phyloP scores from a whole-genome alignment of 2,888 invertebrate species.

The Pammene fasciana region DNA sequence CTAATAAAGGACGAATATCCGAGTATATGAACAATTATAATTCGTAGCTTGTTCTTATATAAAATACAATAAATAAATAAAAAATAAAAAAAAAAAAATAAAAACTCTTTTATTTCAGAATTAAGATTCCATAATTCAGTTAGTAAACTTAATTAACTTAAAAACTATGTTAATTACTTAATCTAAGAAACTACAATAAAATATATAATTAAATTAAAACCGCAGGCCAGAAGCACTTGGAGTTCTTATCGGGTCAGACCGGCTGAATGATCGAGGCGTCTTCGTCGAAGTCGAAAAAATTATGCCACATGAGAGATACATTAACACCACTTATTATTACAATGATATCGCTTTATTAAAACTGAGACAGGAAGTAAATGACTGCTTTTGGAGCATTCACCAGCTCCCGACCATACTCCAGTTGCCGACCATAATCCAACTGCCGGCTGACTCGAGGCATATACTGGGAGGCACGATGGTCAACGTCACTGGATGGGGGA shows the following conservation, averaged over 20 bases:
- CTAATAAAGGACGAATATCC: too few species aligned
- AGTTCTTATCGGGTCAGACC: constrained; percentile 6
- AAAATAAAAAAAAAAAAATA: too few species aligned
- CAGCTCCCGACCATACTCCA: neutral
- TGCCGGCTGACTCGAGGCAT: neutral
- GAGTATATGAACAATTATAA: too few species aligned
- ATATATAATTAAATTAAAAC: neutral
- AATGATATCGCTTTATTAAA: constrained; percentile 16
- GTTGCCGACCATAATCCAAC: neutral
- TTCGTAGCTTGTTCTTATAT: too few species aligned
- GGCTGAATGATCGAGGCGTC: constrained; percentile 9
- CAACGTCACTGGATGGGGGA: constrained; percentile 1
- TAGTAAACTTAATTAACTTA: too few species aligned
- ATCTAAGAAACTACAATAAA: too few species aligned
- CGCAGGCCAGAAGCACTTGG: neutral
- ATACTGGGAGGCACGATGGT: neutral
- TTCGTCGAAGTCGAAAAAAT: constrained; percentile 9
- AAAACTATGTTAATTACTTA: too few species aligned
- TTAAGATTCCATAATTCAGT: too few species aligned
- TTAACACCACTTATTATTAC: too few species aligned
- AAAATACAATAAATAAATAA: too few species aligned
- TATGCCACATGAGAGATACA: neutral
- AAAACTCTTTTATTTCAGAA: too few species aligned
- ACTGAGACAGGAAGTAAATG: neutral
- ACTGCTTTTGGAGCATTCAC: neutral